A percentile compares a stretch with the other conserved stretches of the same genome.
These are phyloP conservation scores for Orthonychiurus folsomi DNA, from an alignment of 2,888 invertebrate genomes.

Conservation along the genomic window DNA sequence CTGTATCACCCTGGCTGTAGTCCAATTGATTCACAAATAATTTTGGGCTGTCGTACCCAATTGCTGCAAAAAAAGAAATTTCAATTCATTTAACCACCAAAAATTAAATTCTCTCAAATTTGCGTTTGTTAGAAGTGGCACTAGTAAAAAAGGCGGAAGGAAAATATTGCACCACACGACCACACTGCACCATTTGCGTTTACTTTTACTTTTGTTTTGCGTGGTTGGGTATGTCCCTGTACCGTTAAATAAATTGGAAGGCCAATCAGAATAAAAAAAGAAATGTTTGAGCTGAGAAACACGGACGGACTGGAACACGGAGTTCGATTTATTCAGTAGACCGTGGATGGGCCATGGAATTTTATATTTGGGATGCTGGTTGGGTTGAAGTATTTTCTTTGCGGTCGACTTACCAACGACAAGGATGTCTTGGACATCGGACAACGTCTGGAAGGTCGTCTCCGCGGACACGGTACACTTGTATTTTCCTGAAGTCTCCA, in stretches of 20 bases:
- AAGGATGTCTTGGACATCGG: conserved; percentile 18
- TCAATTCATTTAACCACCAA: background rate
- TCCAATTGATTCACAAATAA: conserved; percentile 19
- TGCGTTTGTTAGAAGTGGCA: too few relatives aligned
- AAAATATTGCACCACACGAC: background rate
- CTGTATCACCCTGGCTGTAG: conserved; percentile 22
- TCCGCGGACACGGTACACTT: conserved; percentile 68
- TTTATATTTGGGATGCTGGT: background rate
- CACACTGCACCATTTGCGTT: background rate
- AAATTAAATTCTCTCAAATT: too few relatives aligned
- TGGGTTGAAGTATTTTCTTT: background rate
- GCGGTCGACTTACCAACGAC: conserved; percentile 22
- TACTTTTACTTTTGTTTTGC: background rate
- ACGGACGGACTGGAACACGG: too few relatives aligned
- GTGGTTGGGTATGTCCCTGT: too few relatives aligned
- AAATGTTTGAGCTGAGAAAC: too few relatives aligned
- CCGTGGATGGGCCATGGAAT: background rate
- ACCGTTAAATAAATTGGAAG: background rate
- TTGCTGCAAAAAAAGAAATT: conserved; percentile 16
- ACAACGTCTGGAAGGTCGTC: conserved; percentile 44
- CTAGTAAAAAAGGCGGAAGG: too few relatives aligned
- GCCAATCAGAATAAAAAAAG: background rate
- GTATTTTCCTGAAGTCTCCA: conserved; percentile 61
- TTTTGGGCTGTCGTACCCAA: conserved; percentile 25
- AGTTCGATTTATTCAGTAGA: too few relatives aligned